A percentile compares a stretch with the other conserved stretches of the same genome.
phyloP scores from a whole-genome alignment of 2,888 invertebrate species.

The Mesodorylaimus sp. region DNA sequence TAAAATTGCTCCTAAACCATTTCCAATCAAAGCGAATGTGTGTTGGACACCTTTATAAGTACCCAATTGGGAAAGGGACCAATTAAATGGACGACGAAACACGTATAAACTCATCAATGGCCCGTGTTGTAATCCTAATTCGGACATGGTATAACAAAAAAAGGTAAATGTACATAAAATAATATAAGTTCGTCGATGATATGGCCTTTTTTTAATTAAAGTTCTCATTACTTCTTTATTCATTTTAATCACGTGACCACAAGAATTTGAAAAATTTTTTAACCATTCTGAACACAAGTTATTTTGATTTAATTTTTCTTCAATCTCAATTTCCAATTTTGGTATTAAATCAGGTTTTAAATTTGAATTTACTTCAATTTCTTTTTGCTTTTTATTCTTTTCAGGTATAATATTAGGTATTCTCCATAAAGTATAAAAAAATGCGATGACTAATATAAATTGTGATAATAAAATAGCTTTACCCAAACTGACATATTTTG shows the following conservation, averaged over 20 bases:
- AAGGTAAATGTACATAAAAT: not conserved
- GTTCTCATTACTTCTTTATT: not conserved
- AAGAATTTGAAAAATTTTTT: not conserved
- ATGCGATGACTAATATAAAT: not conserved
- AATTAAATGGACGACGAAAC: not conserved
- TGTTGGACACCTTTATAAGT: slow-evolving; percentile 3
- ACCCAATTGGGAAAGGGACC: not conserved
- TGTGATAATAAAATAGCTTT: no score
- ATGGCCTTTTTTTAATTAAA: not conserved
- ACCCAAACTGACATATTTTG: no score
- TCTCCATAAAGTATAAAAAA: not conserved
- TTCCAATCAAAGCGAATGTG: no score
- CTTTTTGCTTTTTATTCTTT: no score
- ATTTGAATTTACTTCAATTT: no score
- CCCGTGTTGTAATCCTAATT: slow-evolving; percentile 1
- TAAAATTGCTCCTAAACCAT: no score
- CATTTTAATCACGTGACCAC: not conserved
- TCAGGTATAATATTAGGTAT: not conserved
- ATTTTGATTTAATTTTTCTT: no score
- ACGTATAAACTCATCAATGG: not conserved
- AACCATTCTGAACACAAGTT: no score
- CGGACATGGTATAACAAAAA: not conserved
- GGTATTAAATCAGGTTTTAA: no score
- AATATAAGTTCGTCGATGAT: not conserved
- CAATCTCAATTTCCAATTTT: no score